Evolutionary conservation across 2,888 invertebrate species (phyloP).

Genomic region (Eristalis intricaria): DNA sequence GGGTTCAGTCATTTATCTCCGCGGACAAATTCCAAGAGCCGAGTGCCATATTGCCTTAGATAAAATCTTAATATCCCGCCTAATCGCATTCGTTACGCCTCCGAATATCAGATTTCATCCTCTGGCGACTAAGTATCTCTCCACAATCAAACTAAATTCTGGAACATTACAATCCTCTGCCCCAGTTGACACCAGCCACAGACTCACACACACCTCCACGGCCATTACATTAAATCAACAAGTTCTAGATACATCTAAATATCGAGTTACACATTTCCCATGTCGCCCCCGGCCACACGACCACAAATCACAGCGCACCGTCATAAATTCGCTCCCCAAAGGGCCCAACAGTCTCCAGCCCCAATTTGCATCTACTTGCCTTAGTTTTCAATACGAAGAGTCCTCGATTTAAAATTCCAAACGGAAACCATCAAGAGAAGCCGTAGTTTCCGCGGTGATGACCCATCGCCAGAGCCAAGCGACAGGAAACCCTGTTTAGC

Average conservation of each 20-base stretch:
- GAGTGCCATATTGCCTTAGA: not conserved
- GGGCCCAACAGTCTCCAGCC: not conserved
- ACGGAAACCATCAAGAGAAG: constrained; percentile 57
- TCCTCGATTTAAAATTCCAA: constrained; percentile 25
- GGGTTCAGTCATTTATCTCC: not conserved
- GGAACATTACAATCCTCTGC: not conserved
- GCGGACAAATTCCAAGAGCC: not conserved
- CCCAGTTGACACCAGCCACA: constrained; percentile 8
- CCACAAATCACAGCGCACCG: constrained; percentile 43
- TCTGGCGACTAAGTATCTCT: not conserved
- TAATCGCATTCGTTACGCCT: not conserved
- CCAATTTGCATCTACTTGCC: constrained; percentile 58
- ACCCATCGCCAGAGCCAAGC: not conserved
- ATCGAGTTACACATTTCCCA: constrained; percentile 49
- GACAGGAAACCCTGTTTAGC: constrained; percentile 29
- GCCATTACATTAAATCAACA: constrained; percentile 53
- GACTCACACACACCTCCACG: constrained; percentile 8
- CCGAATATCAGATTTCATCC: not conserved
- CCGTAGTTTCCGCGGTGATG: not conserved
- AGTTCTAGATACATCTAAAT: constrained; percentile 31
- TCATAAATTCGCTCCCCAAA: constrained; percentile 43
- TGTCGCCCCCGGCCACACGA: not conserved
- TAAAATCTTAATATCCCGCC: not conserved
- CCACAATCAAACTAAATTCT: not conserved
- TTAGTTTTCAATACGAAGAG: constrained; percentile 8